Evolutionary conservation across 2,888 invertebrate species (phyloP).

Genomic region (Cyclophora albipunctata): DNA sequence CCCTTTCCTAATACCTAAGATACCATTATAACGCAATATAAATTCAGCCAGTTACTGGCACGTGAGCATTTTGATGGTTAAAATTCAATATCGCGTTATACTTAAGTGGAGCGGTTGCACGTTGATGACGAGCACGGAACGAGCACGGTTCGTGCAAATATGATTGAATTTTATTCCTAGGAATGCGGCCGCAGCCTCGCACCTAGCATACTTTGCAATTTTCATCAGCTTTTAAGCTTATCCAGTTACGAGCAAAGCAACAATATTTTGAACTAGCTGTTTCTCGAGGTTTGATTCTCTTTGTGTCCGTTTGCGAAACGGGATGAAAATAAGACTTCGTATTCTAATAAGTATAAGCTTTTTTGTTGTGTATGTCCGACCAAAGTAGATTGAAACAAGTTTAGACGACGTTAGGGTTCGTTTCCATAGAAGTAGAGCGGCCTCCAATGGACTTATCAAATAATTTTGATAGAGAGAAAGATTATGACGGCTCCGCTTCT

Average conservation of each 20-base stretch:
- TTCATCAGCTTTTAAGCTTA: constrained; percentile 30
- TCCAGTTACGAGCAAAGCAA: constrained; percentile 35
- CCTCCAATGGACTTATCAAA: no score
- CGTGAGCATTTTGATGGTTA: no score
- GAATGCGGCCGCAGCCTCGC: constrained; percentile 16
- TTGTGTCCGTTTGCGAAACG: background rate
- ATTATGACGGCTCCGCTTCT: no score
- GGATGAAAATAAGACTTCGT: no score
- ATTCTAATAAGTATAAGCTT: no score
- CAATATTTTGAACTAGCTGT: constrained; percentile 48
- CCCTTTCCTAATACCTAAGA: no score
- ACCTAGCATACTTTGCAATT: constrained; percentile 32
- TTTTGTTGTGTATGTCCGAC: background rate
- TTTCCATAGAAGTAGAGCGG: no score
- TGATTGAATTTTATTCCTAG: constrained; percentile 52
- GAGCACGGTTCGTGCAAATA: constrained; percentile 19
- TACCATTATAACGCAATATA: no score
- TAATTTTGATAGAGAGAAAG: no score
- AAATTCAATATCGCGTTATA: background rate
- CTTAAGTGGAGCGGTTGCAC: constrained; percentile 2
- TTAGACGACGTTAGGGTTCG: no score
- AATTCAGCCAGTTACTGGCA: no score
- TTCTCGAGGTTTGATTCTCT: constrained; percentile 12
- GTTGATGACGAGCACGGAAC: constrained; percentile 1
- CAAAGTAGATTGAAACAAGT: background rate